These are phyloP conservation scores for Pterobdella sp. DNA, from an alignment of 2,888 invertebrate species.

Conservation along the genomic window DNA sequence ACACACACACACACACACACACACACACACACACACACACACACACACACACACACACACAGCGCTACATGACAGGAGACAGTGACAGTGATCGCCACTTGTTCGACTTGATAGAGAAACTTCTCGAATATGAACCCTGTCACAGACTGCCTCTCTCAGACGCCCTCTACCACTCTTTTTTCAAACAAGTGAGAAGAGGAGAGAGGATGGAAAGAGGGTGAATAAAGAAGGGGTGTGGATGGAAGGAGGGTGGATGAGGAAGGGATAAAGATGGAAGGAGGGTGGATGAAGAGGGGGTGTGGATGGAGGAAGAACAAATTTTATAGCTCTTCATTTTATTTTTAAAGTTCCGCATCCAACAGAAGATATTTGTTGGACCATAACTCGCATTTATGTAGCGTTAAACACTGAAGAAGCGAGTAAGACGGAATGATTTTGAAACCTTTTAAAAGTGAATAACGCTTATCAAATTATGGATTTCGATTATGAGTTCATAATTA, in stretches of 20 bases:
- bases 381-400: too few species aligned
- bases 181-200: conserved; percentile 52
- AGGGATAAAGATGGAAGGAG: neutral
- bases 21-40: neutral
- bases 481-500: too few species aligned
- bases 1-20: neutral
- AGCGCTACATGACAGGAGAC: conserved; percentile 80
- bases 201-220: neutral
- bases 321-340: too few species aligned
- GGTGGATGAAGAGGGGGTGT: neutral
- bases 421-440: too few species aligned
- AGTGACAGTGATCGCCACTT: conserved; percentile 83
- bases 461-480: too few species aligned
- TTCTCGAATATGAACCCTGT: conserved; percentile 93
- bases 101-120: conserved; percentile 85
- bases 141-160: conserved; percentile 79
- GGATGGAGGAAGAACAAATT: neutral
- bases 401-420: too few species aligned
- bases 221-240: neutral
- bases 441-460: too few species aligned
- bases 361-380: too few species aligned
- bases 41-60: conserved; percentile 34
- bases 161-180: conserved; percentile 84
- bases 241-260: neutral
- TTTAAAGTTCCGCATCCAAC: too few species aligned